Base-by-base conservation (phyloP, 2,888 invertebrate species). In the Platerodrilus igneus region DNA sequence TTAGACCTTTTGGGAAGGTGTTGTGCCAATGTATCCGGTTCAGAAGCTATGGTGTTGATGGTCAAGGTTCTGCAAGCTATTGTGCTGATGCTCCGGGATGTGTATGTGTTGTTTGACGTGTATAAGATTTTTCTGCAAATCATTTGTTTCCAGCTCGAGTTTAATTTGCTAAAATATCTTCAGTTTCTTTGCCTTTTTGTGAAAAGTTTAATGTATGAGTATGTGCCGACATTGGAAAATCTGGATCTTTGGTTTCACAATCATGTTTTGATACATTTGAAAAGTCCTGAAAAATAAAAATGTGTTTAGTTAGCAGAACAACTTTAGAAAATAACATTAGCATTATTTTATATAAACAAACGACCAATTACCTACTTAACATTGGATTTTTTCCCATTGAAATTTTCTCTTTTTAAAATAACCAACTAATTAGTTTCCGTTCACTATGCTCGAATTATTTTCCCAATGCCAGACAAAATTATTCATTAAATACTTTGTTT, bases 131-230 rank as follows among this genome's bases (percentile, higher is more conserved):
- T n/a, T n/a, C n/a, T n/a, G n/a, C n/a, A n/a, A n/a, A n/a, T n/a
- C n/a, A n/a, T n/a, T n/a, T n/a, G n/a, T 23, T 23, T 23, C 23
- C 10, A 23, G 23, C 23, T 23, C 4, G 23, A 23, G 9, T 23
- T 23, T 23, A 10, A 23, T 23, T 23, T 9, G 23, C 23, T 23
- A 23, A n/a, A 9, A 23, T 23, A 6, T 10, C 10, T 23, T 10
- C 7, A 10, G 7, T 23, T 23, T 10, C n/a, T 8, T 23, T 4
- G 23, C 10, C 6, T 23, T 23, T 23, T 23, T 23, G 23, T 23
- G 23, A 4, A 23, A 10, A 23, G 23, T 23, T n/a, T 23, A 23
- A 23, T 9, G 23, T 23, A 23, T 23, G 4, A 23, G 5, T 23
- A 23, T 23, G 10, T 23, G 7, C n/a, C 10, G 23, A n/a, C n/a